Evolutionary conservation across 2,113 vertebrate genomes (phyloP).

Genomic region (Bubo blakistoni): DNA sequence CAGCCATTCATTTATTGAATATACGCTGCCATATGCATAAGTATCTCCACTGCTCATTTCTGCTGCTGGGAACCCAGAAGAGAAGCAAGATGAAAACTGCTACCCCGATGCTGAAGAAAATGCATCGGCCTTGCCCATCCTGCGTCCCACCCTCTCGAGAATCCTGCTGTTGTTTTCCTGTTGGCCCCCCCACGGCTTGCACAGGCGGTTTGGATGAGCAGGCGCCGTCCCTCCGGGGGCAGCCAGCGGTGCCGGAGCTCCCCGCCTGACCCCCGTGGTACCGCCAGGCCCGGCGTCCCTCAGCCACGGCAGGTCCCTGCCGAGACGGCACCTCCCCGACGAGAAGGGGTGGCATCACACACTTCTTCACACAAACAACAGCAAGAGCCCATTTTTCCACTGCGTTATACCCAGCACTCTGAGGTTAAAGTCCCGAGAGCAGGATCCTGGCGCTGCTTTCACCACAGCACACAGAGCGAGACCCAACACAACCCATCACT

Average conservation of each 20-base stretch:
- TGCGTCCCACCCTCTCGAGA: background rate
- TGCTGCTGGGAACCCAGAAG: background rate
- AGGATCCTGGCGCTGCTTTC: background rate
- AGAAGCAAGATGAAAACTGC: background rate
- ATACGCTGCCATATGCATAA: rapidly evolving
- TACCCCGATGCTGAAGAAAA: background rate
- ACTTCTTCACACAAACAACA: rapidly evolving
- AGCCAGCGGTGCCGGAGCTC: background rate
- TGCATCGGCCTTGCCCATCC: background rate
- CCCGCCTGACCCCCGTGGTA: rapidly evolving
- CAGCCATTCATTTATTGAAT: no score
- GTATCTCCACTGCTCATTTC: background rate
- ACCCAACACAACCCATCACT: background rate
- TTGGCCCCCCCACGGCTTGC: background rate
- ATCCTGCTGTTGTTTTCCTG: background rate
- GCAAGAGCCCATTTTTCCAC: background rate
- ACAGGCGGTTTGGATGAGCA: background rate
- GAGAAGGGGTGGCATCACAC: background rate
- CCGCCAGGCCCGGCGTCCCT: rapidly evolving
- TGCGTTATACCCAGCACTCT: rapidly evolving
- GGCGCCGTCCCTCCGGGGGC: rapidly evolving
- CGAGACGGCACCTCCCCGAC: rapidly evolving
- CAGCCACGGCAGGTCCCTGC: background rate
- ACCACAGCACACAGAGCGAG: rapidly evolving
- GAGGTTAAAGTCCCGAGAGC: rapidly evolving